A percentile compares a stretch with the other conserved stretches of the same genome.
Conservation (phyloP, 2,888 invertebrate species). For the Tenthredo notha region DNA sequence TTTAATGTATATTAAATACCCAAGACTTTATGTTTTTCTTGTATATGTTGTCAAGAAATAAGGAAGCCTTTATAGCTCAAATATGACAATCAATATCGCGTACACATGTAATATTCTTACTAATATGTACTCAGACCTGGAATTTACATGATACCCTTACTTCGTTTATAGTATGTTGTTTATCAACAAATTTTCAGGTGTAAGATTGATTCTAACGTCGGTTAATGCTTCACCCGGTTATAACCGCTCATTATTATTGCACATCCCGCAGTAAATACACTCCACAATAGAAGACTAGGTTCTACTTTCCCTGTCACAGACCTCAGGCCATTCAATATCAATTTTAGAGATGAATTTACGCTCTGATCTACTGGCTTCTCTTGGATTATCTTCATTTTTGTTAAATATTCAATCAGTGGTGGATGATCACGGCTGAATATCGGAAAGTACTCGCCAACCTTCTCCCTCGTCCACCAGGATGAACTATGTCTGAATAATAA, state of each 20-base stretch:
- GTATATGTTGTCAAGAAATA: background rate
- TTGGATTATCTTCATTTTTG: slow-evolving; percentile 80
- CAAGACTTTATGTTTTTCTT: background rate
- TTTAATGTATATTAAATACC: background rate
- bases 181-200: slow-evolving; percentile 13
- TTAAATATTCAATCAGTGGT: slow-evolving; percentile 81
- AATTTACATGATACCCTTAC: slow-evolving; percentile 17
- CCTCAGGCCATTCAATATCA: slow-evolving; percentile 79
- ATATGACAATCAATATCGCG: background rate
- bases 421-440: slow-evolving; percentile 81
- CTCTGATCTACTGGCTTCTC: slow-evolving; percentile 71
- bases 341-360: slow-evolving; percentile 78
- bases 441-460: slow-evolving; percentile 82
- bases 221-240: slow-evolving; percentile 53
- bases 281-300: slow-evolving; percentile 80
- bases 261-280: slow-evolving; percentile 81
- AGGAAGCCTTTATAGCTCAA: slow-evolving; percentile 10
- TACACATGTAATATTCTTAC: background rate
- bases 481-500: slow-evolving; percentile 69
- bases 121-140: slow-evolving; percentile 11
- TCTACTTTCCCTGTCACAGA: slow-evolving; percentile 79
- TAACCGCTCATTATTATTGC: slow-evolving; percentile 79
- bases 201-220: background rate
- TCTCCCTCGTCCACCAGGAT: slow-evolving; percentile 82
- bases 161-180: background rate